phyloP scores from a whole-genome alignment of 2,113 vertebrate species.

The Cygnus buccinator region DNA sequence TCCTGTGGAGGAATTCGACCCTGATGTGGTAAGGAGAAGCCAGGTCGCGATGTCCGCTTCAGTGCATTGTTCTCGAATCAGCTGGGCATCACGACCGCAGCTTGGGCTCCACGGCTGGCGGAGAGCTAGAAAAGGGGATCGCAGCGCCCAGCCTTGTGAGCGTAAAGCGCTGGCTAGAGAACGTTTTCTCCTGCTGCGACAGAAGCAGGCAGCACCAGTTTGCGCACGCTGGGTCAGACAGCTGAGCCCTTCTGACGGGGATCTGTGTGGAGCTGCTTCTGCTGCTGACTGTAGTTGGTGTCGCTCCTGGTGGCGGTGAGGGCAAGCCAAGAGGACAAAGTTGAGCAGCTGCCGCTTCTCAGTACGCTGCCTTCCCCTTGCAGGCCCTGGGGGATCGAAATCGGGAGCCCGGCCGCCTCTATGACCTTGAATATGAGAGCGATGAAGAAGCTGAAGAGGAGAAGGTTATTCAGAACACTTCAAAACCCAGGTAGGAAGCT shows the following conservation, averaged over 20 bases:
- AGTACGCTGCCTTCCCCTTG: rapidly evolving
- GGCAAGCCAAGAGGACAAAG: neutral
- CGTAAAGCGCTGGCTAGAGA: rapidly evolving
- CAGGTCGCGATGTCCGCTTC: rapidly evolving
- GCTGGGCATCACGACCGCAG: rapidly evolving
- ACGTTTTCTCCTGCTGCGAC: neutral
- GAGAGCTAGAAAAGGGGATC: rapidly evolving
- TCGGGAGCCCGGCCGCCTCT: constrained; percentile 82
- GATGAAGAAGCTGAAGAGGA: constrained; percentile 80
- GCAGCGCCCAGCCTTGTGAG: neutral
- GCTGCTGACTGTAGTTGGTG: neutral
- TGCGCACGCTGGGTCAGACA: neutral
- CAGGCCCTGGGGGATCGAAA: constrained; percentile 77
- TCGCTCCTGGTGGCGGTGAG: neutral
- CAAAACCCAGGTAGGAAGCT: constrained; percentile 72
- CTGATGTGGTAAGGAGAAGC: neutral
- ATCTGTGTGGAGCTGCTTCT: neutral
- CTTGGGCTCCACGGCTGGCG: neutral
- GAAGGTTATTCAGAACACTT: constrained; percentile 74
- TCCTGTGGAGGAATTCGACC: constrained; percentile 71
- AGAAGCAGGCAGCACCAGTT: neutral
- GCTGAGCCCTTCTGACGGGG: neutral
- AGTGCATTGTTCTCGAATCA: rapidly evolving
- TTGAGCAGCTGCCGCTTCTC: neutral
- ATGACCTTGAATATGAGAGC: constrained; percentile 90